Percentiles rank a stretch among this genome's conserved stretches.
These are phyloP conservation scores for Gambusia yucatana DNA, from an alignment of 2,797 vertebrate species.

Conservation along the genomic window DNA sequence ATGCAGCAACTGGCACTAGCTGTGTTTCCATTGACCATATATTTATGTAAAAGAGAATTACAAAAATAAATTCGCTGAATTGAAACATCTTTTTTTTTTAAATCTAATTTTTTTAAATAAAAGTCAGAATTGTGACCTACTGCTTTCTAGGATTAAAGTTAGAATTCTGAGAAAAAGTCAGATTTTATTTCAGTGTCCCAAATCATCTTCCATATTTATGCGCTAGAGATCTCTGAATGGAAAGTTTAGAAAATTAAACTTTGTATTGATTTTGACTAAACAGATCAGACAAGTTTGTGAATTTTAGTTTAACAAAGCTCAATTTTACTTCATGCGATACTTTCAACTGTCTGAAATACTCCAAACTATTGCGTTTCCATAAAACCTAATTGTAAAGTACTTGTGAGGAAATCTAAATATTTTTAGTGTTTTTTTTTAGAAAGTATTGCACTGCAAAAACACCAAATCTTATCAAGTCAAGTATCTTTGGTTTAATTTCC, in stretches of 20 bases:
- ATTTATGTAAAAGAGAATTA: too few relatives aligned
- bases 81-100: too few relatives aligned
- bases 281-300: background rate
- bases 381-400: background rate
- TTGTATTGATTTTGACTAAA: background rate
- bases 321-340: background rate
- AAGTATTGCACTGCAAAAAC: background rate
- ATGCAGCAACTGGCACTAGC: too few relatives aligned
- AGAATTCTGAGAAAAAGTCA: too few relatives aligned
- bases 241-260: background rate
- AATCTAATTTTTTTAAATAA: too few relatives aligned
- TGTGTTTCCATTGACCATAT: too few relatives aligned
- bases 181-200: too few relatives aligned
- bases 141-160: too few relatives aligned
- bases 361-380: background rate
- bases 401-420: background rate
- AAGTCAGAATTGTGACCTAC: too few relatives aligned
- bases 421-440: background rate
- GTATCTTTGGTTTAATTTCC: background rate
- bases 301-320: background rate
- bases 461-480: too few relatives aligned
- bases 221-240: background rate
- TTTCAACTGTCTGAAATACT: background rate
- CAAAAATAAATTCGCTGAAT: too few relatives aligned
- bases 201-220: background rate